Evolutionary conservation across 2,888 invertebrate species (phyloP).

Genomic region (Thera obeliscata): DNA sequence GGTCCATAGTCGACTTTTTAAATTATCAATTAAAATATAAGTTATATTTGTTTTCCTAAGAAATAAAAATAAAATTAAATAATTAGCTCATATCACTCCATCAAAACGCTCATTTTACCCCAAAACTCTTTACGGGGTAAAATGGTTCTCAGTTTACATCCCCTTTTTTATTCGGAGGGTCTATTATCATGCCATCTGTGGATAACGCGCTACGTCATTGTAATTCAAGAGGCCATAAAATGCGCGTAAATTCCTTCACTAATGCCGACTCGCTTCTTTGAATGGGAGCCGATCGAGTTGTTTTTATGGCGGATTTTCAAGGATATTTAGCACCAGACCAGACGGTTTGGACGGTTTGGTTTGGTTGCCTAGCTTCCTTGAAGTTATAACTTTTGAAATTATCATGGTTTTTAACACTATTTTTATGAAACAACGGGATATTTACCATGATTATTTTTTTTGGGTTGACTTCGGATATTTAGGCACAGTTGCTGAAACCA

Average conservation of each 20-base stretch:
- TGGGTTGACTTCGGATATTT: too few relatives aligned
- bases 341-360: neutral
- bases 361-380: too few relatives aligned
- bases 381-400: too few relatives aligned
- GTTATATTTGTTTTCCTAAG: too few relatives aligned
- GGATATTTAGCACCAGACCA: conserved; percentile 4
- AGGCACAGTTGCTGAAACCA: too few relatives aligned
- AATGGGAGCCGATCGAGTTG: conserved; percentile 36
- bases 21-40: too few relatives aligned
- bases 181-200: conserved; percentile 46
- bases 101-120: conserved; percentile 23
- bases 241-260: conserved; percentile 38
- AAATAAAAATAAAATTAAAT: conserved; percentile 10
- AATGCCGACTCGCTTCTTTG: conserved; percentile 40
- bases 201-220: conserved; percentile 43
- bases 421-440: too few relatives aligned
- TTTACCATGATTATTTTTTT: too few relatives aligned
- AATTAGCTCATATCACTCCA: conserved; percentile 29
- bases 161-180: conserved; percentile 35
- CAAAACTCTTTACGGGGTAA: conserved; percentile 26
- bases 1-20: too few relatives aligned
- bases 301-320: conserved; percentile 37
- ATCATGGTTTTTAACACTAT: too few relatives aligned
- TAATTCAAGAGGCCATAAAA: conserved; percentile 45
- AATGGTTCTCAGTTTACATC: conserved; percentile 29